These are phyloP conservation scores for Melinaea marsaeus DNA, from an alignment of 2,888 invertebrate genomes.

Conservation along the genomic window DNA sequence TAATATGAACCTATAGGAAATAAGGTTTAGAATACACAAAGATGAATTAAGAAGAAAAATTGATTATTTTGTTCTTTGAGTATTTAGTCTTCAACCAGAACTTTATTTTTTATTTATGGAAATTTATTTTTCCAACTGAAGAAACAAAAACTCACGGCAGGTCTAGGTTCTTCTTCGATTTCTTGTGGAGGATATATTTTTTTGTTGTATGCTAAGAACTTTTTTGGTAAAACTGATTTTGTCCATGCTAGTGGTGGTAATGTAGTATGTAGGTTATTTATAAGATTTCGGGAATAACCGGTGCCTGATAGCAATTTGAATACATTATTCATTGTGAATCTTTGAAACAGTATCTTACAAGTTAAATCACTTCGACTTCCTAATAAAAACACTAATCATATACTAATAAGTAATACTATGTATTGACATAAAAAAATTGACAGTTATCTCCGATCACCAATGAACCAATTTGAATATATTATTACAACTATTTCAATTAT, in stretches of 20 bases:
- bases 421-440: too few relatives aligned
- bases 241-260: constrained; percentile 54
- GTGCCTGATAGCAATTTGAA: constrained; percentile 19
- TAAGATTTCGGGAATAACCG: constrained; percentile 14
- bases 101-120: background rate
- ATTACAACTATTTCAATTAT: too few relatives aligned
- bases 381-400: too few relatives aligned
- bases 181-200: constrained; percentile 88
- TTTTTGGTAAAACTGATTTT: constrained; percentile 61
- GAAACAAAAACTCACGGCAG: constrained; percentile 83
- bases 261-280: constrained; percentile 49
- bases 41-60: too few relatives aligned
- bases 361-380: too few relatives aligned
- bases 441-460: too few relatives aligned
- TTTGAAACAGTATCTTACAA: background rate
- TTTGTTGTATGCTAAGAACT: constrained; percentile 84
- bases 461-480: too few relatives aligned
- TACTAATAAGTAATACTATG: too few relatives aligned
- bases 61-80: too few relatives aligned
- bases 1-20: too few relatives aligned
- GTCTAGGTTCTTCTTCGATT: constrained; percentile 84
- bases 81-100: too few relatives aligned
- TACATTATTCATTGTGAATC: constrained; percentile 30
- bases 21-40: too few relatives aligned
- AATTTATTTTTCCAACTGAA: background rate